Evolutionary conservation across 2,113 vertebrate species (phyloP).

Genomic region (Phylloscopus trochilus): DNA sequence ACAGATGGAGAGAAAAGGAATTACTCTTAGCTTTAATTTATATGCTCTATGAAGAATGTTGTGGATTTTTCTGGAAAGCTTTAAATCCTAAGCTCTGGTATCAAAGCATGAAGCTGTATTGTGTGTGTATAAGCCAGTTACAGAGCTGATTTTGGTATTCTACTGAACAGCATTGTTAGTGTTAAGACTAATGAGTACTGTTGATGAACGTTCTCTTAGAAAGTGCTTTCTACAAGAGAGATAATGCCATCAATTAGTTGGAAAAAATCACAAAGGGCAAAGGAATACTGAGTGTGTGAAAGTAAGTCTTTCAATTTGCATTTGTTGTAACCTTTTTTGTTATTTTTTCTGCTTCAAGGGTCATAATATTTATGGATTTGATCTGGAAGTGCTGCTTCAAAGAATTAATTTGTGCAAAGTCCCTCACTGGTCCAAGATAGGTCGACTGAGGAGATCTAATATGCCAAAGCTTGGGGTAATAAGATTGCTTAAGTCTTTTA

Average conservation of each 20-base stretch:
- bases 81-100: slow-evolving; percentile 31
- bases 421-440: slow-evolving; percentile 97
- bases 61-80: neutral
- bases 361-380: slow-evolving; percentile 97
- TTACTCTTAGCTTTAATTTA: neutral
- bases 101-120: slow-evolving; percentile 2
- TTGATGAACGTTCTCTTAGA: slow-evolving; percentile 69
- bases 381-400: slow-evolving; percentile 95
- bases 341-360: slow-evolving; percentile 80
- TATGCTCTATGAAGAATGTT: neutral
- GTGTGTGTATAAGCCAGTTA: slow-evolving; percentile 44
- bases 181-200: slow-evolving; percentile 71
- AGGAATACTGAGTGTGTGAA: slow-evolving; percentile 62
- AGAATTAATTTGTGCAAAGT: slow-evolving; percentile 91
- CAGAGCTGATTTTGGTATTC: slow-evolving; percentile 64
- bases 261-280: slow-evolving; percentile 71
- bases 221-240: slow-evolving; percentile 63
- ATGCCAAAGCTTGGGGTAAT: slow-evolving; percentile 98
- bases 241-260: slow-evolving; percentile 75
- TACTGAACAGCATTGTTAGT: slow-evolving; percentile 63
- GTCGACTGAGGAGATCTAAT: slow-evolving; percentile 86
- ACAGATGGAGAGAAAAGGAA: neutral
- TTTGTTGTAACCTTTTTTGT: slow-evolving; percentile 69
- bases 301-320: slow-evolving; percentile 71
- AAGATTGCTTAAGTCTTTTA: slow-evolving; percentile 51